Evolutionary conservation across 2,113 vertebrate genomes (phyloP).

Genomic region (Piaya cayana): DNA sequence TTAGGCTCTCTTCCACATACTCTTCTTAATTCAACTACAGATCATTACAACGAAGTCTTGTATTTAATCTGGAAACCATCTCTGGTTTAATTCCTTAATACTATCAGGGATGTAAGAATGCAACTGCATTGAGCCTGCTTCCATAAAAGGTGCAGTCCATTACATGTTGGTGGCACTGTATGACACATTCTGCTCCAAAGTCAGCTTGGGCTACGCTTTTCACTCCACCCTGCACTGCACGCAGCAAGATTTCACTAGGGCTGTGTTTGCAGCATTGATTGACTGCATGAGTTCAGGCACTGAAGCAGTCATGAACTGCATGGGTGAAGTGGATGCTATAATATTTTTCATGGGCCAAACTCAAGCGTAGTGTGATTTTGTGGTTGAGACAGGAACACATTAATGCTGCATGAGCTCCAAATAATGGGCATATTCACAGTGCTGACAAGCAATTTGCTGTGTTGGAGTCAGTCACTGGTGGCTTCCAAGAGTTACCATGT

Average conservation of each 20-base stretch:
- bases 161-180: not conserved
- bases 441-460: not conserved
- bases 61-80: not conserved
- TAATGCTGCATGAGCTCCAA: not conserved
- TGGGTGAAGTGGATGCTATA: not conserved
- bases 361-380: not conserved
- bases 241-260: not conserved
- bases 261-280: not conserved
- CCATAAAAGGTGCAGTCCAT: not conserved
- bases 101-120: not conserved
- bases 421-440: not conserved
- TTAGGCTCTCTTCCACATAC: not conserved
- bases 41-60: not conserved
- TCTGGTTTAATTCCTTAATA: not conserved
- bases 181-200: not conserved
- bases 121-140: not conserved
- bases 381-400: not conserved
- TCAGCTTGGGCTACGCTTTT: not conserved
- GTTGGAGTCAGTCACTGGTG: not conserved
- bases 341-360: not conserved
- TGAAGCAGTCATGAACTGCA: not conserved
- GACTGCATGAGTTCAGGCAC: not conserved
- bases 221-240: accelerated
- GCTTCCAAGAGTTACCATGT: not conserved
- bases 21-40: not conserved